Evolutionary conservation across 2,797 vertebrate genomes (phyloP).

Genomic region (Gymnothorax reevesii): DNA sequence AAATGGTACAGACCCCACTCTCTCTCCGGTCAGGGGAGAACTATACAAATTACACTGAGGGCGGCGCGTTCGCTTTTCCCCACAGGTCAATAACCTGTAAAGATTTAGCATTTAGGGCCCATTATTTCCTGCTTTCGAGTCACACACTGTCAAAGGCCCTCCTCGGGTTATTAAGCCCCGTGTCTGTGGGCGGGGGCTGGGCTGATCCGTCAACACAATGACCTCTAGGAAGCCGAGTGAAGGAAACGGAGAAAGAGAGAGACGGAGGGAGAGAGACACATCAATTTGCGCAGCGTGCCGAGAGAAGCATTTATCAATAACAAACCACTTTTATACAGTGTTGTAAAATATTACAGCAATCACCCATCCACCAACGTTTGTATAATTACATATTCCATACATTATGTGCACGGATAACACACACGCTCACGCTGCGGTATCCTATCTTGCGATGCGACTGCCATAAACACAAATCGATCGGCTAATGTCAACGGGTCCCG

Average conservation of each 20-base stretch:
- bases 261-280: constrained; percentile 44
- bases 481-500: not conserved
- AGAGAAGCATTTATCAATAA: constrained; percentile 23
- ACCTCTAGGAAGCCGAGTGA: constrained; percentile 56
- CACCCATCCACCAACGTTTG: not conserved
- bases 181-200: not conserved
- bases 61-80: constrained; percentile 29
- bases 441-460: constrained; percentile 1
- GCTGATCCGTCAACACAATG: constrained; percentile 48
- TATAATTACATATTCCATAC: not conserved
- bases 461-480: not conserved
- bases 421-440: not conserved
- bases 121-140: constrained; percentile 80
- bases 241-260: constrained; percentile 46
- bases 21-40: constrained; percentile 5
- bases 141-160: constrained; percentile 74
- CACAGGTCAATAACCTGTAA: constrained; percentile 74
- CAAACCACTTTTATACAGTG: constrained; percentile 4
- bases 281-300: not conserved
- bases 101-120: constrained; percentile 76
- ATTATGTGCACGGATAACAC: not conserved
- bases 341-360: not conserved
- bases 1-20: not conserved
- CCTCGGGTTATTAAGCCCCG: constrained; percentile 66
- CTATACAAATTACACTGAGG: constrained; percentile 23